These are phyloP conservation scores for Saccostrea glomerata DNA, from an alignment of 1,140 invertebrate species.

Conservation along the genomic window DNA sequence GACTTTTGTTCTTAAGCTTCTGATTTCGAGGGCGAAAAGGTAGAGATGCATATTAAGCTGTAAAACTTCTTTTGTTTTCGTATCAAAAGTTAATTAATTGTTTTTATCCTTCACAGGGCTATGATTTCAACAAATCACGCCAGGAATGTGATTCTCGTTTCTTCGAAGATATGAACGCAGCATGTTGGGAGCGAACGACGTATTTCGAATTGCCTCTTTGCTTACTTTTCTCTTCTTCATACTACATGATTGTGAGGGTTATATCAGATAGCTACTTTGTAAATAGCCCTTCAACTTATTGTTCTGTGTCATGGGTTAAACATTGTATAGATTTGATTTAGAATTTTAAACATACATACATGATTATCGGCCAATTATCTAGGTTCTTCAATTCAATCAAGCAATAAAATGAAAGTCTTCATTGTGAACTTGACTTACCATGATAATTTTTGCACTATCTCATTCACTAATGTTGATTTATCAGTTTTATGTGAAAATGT, in stretches of 20 bases:
- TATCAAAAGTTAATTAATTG: neutral
- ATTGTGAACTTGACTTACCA: no score
- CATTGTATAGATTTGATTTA: neutral
- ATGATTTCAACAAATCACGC: neutral
- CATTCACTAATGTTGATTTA: no score
- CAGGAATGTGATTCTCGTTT: neutral
- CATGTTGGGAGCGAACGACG: neutral
- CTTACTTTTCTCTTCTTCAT: neutral
- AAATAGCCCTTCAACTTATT: neutral
- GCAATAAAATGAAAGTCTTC: no score
- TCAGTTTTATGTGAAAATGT: no score
- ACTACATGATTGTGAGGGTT: neutral
- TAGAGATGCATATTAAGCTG: no score
- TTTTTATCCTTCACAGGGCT: neutral
- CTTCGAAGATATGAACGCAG: neutral
- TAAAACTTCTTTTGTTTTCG: no score
- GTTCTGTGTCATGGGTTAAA: neutral
- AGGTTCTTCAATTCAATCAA: no score
- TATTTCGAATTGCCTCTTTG: neutral
- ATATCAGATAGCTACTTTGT: conserved; percentile 6
- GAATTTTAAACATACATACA: no score
- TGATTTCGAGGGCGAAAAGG: no score
- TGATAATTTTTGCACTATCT: no score
- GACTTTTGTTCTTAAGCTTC: no score
- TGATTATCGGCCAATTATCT: no score